phyloP scores from a whole-genome alignment of 1,140 invertebrate species.

The Theocolax elegans region DNA sequence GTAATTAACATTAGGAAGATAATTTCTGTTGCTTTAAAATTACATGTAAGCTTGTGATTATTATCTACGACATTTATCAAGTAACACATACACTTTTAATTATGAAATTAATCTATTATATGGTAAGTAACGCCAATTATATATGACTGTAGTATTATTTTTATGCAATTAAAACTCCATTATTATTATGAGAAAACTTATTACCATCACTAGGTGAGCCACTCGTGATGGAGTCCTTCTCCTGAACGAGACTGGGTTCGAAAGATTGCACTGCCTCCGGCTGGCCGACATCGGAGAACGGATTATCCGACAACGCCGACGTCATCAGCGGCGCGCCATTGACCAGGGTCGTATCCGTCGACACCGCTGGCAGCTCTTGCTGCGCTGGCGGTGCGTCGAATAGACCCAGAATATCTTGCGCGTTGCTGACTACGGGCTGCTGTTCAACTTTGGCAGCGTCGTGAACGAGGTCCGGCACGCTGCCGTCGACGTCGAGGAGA shows the following conservation, averaged over 20 bases:
- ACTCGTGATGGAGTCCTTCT: neutral
- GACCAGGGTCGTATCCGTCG: neutral
- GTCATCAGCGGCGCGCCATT: slow-evolving; percentile 49
- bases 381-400: slow-evolving; percentile 58
- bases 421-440: neutral
- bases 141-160: too few relatives aligned
- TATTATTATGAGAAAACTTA: too few relatives aligned
- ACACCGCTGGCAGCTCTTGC: neutral
- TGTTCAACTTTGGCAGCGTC: slow-evolving; percentile 48
- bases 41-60: too few relatives aligned
- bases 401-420: slow-evolving; percentile 60
- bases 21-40: too few relatives aligned
- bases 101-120: too few relatives aligned
- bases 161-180: too few relatives aligned
- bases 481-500: slow-evolving; percentile 71
- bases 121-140: too few relatives aligned
- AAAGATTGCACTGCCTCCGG: neutral
- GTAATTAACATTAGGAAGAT: too few relatives aligned
- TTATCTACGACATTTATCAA: too few relatives aligned
- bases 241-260: neutral
- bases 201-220: slow-evolving; percentile 2
- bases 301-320: slow-evolving; percentile 34
- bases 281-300: slow-evolving; percentile 31
- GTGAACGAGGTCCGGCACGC: slow-evolving; percentile 58
- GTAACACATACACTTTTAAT: too few relatives aligned